Percentiles rank a stretch among this genome's conserved stretches.
Conservation (phyloP, 2,113 vertebrate genomes). For the Talpa occidentalis region DNA sequence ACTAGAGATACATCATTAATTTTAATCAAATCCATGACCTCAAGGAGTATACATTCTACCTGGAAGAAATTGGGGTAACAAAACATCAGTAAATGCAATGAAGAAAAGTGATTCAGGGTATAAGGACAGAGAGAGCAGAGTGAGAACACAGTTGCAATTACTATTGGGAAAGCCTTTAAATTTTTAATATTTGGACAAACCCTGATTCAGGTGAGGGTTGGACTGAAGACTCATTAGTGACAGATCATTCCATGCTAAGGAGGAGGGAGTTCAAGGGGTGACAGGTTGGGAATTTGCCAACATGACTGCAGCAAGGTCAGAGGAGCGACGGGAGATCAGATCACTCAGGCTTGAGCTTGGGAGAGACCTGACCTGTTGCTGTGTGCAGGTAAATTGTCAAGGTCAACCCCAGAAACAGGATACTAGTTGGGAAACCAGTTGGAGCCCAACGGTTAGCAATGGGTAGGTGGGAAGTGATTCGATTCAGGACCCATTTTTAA, state of each 20-base stretch:
- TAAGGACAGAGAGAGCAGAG: not conserved
- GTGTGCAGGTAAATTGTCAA: not conserved
- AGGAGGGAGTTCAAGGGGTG: not conserved
- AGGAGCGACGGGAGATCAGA: too few relatives aligned
- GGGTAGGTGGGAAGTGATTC: not conserved
- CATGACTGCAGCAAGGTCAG: not conserved
- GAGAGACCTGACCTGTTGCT: not conserved
- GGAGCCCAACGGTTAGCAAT: not conserved
- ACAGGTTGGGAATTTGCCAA: not conserved
- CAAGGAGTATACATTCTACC: not conserved
- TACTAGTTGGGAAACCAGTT: not conserved
- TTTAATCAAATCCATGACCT: not conserved
- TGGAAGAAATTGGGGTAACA: not conserved
- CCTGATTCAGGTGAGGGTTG: not conserved
- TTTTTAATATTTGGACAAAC: not conserved
- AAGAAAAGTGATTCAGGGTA: not conserved
- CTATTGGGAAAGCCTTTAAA: not conserved
- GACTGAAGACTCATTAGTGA: not conserved
- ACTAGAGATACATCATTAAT: not conserved
- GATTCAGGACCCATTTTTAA: not conserved
- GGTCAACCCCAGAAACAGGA: not conserved
- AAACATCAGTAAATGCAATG: not conserved
- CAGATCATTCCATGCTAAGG: not conserved
- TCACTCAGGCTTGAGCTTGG: not conserved
- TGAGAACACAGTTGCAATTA: not conserved